Percentiles rank a stretch among this genome's conserved stretches.
Evolutionary conservation across 2,797 vertebrate genomes (phyloP).

Genomic region (Danio choprae): DNA sequence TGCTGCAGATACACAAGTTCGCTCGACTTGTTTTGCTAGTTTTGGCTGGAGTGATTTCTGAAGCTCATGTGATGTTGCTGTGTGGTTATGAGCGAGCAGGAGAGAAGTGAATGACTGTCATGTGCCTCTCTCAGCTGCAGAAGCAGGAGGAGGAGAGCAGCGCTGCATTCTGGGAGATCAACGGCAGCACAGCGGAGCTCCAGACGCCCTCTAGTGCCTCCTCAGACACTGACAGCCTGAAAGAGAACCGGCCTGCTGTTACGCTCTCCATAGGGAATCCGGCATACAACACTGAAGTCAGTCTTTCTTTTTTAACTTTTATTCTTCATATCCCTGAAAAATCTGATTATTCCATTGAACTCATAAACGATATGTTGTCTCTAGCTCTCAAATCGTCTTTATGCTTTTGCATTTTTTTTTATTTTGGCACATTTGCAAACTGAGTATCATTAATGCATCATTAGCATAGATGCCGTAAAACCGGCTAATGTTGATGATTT

Average conservation of each 20-base stretch:
- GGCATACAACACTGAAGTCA: slow-evolving; percentile 57
- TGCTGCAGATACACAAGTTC: neutral
- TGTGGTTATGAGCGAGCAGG: neutral
- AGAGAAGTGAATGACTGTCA: neutral
- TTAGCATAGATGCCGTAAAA: neutral
- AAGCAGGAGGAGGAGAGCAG: slow-evolving; percentile 73
- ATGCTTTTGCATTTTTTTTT: neutral
- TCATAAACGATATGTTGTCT: too few relatives aligned
- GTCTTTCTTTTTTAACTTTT: neutral
- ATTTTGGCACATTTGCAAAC: neutral
- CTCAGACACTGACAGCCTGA: slow-evolving; percentile 62
- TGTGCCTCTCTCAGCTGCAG: slow-evolving; percentile 67
- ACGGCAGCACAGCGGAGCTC: slow-evolving; percentile 75
- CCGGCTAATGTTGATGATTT: slow-evolving; percentile 3
- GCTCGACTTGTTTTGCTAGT: neutral
- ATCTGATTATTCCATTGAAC: neutral
- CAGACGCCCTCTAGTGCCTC: slow-evolving; percentile 53
- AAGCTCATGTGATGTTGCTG: neutral
- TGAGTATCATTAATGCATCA: neutral
- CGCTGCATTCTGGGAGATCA: slow-evolving; percentile 72
- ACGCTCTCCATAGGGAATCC: slow-evolving; percentile 41
- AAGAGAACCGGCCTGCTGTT: slow-evolving; percentile 69
- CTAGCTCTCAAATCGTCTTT: neutral
- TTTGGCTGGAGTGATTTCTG: neutral
- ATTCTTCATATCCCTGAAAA: neutral